Percentiles rank a stretch among this genome's conserved stretches.
Conservation (phyloP, 2,113 vertebrate genomes). For the Neodon shergylaensis region DNA sequence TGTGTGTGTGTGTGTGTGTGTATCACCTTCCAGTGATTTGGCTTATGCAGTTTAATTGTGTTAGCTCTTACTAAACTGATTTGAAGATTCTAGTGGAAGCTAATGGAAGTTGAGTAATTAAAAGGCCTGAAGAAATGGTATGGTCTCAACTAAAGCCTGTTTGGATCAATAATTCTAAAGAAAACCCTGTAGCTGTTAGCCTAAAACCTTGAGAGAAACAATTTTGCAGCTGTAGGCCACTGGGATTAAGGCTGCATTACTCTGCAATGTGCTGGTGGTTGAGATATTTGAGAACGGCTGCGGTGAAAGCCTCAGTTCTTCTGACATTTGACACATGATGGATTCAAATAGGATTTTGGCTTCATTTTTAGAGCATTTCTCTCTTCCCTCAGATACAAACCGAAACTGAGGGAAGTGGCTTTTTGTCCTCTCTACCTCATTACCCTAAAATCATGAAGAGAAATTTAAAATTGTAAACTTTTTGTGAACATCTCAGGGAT, state of each 20-base stretch:
- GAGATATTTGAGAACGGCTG: slow-evolving; percentile 31
- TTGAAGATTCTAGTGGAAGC: background rate
- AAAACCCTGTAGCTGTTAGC: background rate
- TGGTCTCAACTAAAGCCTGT: background rate
- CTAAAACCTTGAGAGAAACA: slow-evolving; percentile 11
- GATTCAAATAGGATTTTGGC: background rate
- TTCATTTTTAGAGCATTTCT: background rate
- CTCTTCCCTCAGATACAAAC: background rate
- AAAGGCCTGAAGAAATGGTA: background rate
- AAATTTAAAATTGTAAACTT: slow-evolving; percentile 28
- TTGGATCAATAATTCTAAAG: slow-evolving; percentile 34
- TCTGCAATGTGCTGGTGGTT: background rate
- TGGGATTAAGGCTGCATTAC: background rate
- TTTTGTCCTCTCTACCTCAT: background rate
- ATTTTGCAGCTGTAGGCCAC: background rate
- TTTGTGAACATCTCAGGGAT: background rate
- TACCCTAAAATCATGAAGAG: background rate
- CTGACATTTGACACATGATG: background rate
- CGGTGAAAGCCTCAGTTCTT: background rate
- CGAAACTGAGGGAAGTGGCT: background rate
- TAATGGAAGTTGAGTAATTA: background rate
- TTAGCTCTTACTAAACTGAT: background rate
- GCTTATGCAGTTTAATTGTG: background rate
- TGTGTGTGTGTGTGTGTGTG: no score
- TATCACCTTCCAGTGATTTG: background rate